phyloP scores from a whole-genome alignment of 2,113 vertebrate species.

The Eptatretus burgeri region DNA sequence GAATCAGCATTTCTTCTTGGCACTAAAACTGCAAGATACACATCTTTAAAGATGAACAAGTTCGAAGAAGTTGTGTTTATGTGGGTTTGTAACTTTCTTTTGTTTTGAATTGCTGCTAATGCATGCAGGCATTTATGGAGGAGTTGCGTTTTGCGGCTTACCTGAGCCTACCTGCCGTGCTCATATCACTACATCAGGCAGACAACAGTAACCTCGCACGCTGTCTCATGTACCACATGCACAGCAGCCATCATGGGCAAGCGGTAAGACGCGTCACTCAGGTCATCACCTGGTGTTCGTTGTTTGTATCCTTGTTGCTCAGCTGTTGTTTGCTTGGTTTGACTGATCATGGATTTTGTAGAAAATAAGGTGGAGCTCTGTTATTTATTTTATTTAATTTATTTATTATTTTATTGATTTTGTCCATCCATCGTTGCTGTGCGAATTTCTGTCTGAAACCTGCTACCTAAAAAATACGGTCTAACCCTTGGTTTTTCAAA shows the following conservation, averaged over 20 bases:
- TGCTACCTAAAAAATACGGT: no score
- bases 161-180: conserved; percentile 51
- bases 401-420: neutral
- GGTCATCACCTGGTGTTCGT: no score
- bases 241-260: conserved; percentile 39
- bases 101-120: neutral
- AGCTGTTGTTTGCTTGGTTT: no score
- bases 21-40: no score
- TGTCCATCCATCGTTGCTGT: neutral
- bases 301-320: no score
- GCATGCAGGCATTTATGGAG: conserved; percentile 36
- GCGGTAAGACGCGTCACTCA: neutral
- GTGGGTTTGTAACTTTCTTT: neutral
- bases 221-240: conserved; percentile 47
- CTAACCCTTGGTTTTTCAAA: no score
- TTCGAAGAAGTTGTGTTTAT: neutral
- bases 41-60: no score
- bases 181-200: conserved; percentile 30
- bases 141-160: conserved; percentile 66
- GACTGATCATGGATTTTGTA: no score
- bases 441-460: no score
- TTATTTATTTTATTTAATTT: neutral
- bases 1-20: no score
- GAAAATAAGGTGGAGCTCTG: no score
- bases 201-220: conserved; percentile 45